These are phyloP conservation scores for Heliconius ethilla DNA, from an alignment of 2,888 invertebrate genomes.

Conservation along the genomic window DNA sequence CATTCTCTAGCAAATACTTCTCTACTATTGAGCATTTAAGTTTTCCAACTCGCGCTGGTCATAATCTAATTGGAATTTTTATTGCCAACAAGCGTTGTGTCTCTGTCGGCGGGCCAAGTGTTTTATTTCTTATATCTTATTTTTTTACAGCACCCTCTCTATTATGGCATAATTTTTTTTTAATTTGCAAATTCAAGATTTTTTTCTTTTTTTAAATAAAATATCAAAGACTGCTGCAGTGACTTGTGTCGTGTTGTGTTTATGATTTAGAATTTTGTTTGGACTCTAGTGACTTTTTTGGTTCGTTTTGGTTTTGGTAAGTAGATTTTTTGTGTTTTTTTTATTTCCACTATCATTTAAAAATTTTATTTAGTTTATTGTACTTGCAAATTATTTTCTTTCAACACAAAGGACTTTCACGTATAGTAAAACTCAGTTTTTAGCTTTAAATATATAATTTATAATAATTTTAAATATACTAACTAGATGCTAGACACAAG, in stretches of 20 bases:
- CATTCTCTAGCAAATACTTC: constrained; percentile 19
- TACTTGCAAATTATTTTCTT: background rate
- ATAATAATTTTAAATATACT: constrained; percentile 53
- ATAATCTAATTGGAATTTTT: constrained; percentile 66
- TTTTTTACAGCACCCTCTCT: constrained; percentile 60
- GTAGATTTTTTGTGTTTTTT: constrained; percentile 57
- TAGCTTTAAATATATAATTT: constrained; percentile 31
- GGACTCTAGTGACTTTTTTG: constrained; percentile 69
- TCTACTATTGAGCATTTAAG: constrained; percentile 64
- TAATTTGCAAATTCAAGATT: constrained; percentile 61
- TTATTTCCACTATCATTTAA: constrained; percentile 43
- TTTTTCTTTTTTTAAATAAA: constrained; percentile 54
- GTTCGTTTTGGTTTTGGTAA: constrained; percentile 69
- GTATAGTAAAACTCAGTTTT: constrained; percentile 41
- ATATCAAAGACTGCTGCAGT: constrained; percentile 67
- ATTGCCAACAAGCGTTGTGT: constrained; percentile 63
- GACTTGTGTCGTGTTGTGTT: constrained; percentile 78
- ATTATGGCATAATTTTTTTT: constrained; percentile 65
- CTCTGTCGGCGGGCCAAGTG: constrained; percentile 61
- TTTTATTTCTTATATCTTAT: constrained; percentile 46
- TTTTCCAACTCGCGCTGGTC: constrained; percentile 66
- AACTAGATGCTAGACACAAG: constrained; percentile 63
- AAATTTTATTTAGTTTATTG: constrained; percentile 36
- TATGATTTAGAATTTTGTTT: constrained; percentile 60
- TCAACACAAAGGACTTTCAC: constrained; percentile 37